Base-by-base conservation (phyloP, 2,113 vertebrate species). In the Patagioenas fasciata region DNA sequence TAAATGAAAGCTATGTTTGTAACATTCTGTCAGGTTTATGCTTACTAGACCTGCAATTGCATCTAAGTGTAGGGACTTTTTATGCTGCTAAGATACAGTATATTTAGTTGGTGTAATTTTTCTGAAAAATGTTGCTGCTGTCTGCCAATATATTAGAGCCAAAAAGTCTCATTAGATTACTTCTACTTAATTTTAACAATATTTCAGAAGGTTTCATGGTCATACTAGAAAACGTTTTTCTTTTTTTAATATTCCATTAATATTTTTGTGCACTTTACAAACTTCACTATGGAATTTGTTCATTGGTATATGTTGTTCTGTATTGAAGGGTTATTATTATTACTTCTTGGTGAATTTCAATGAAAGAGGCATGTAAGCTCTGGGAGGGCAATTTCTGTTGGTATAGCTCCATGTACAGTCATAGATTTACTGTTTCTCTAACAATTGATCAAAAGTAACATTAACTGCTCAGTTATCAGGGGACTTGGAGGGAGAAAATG, bases 211-310 rank as follows among this genome's bases (percentile, higher is more conserved):
- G 94, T 96, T 89, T 95, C 40, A 53, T 86, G 72, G 65, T 95
- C 69, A 96, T 80, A 84, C 96, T 97, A 94, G 88, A 80, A 95
- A 83, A 88, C 69, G 47, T 93, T 65, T 82, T 88, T 87, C 15
- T 53, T 60, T 38, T 80, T 26, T 82, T 20, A 36, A 15, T 91
- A 82, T 81, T 89, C 47, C 80, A 93, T 94, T 89, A 88, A 86
- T 92, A 95, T 96, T 96, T 97, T 97, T 97, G 97, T 98, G 98
- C 98, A 98, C 98, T 98, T 98, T 98, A 98, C 75, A 94, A 92
- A 93, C 87, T 60, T 90, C 87, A 70, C 65, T 94, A 36, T 74
- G 67, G 51, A 79, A 77, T 71, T 81, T 85, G 53, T 92, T 91
- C 24, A 58, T 82, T 93, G 34, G 66, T 75, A 67, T 92, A 47